Conservation (phyloP, 2,113 vertebrate species). For the Brachirus orientalis region DNA sequence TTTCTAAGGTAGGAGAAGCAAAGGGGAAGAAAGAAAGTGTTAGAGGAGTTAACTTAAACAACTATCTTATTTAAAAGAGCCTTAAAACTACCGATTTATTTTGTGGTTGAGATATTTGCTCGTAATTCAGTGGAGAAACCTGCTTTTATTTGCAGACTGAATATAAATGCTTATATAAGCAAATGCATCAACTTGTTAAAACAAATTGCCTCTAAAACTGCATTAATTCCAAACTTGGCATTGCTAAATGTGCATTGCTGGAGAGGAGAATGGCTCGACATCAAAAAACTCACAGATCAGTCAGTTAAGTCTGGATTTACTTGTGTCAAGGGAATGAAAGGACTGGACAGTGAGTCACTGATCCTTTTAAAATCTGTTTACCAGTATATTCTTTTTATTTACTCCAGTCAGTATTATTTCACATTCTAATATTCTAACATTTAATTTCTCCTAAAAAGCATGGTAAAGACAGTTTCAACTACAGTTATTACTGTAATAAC, state of each 20-base stretch:
- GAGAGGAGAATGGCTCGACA: slow-evolving; percentile 1
- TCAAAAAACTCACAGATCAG: too few relatives aligned
- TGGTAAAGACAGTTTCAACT: too few relatives aligned
- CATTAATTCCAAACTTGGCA: slow-evolving; percentile 27
- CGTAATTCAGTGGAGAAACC: slow-evolving; percentile 13
- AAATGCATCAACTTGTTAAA: too few relatives aligned
- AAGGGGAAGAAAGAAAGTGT: not conserved
- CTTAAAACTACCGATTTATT: slow-evolving; percentile 54
- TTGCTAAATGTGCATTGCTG: slow-evolving; percentile 15
- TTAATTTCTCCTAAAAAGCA: too few relatives aligned
- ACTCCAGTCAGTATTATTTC: slow-evolving; percentile 23
- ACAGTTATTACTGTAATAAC: too few relatives aligned
- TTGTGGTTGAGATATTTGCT: slow-evolving; percentile 17
- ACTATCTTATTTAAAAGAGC: slow-evolving; percentile 38
- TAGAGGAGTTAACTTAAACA: not conserved
- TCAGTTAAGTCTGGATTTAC: too few relatives aligned
- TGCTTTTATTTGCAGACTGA: slow-evolving; percentile 22
- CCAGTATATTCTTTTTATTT: not conserved
- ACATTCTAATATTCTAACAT: not conserved
- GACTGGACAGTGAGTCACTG: slow-evolving; percentile 11
- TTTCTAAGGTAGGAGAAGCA: slow-evolving; percentile 8
- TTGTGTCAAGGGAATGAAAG: slow-evolving; percentile 4
- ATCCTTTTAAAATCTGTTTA: too few relatives aligned
- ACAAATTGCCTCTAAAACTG: slow-evolving; percentile 34
- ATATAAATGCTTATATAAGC: slow-evolving; percentile 8